Evolutionary conservation across 35 echinoderm and acorn worm species (phyloP).

Genomic region (Diadema setosum): DNA sequence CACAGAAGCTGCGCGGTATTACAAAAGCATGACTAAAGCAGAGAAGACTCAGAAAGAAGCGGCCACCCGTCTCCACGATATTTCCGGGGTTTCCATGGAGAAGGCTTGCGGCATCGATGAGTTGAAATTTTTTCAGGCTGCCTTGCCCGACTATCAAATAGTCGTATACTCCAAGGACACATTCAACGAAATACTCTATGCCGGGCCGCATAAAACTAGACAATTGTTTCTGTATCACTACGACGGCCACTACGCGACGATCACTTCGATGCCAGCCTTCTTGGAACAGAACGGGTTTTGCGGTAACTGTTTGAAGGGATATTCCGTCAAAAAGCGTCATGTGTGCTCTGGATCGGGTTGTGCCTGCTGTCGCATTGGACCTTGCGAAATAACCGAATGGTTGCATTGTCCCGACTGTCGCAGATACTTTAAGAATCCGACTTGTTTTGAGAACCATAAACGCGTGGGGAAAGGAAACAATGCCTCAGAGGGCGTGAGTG

Average conservation of each 20-base stretch:
- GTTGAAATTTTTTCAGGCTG: not conserved
- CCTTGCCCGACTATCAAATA: not conserved
- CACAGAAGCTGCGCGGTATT: not conserved
- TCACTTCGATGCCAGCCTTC: not conserved
- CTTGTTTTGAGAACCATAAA: not conserved
- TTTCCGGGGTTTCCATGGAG: too few species aligned
- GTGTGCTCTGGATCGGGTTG: not conserved
- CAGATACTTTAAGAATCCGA: not conserved
- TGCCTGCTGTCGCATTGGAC: not conserved
- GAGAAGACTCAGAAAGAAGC: not conserved
- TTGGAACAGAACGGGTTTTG: not conserved
- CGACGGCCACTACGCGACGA: not conserved
- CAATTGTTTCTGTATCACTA: too few species aligned
- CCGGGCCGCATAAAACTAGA: too few species aligned
- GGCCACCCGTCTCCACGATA: not conserved
- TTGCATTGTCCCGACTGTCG: not conserved
- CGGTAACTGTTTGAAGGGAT: not conserved
- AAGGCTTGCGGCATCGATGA: not conserved
- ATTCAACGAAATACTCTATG: too few species aligned
- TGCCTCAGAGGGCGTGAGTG: not conserved
- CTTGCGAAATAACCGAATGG: not conserved
- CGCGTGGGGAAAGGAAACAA: not conserved
- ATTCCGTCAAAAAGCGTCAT: not conserved
- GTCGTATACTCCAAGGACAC: too few species aligned
- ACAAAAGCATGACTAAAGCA: not conserved